Evolutionary conservation across 2,888 invertebrate species (phyloP), one percentile per base, ranked within the genome.

Genomic region (Pandemis corylana): DNA sequence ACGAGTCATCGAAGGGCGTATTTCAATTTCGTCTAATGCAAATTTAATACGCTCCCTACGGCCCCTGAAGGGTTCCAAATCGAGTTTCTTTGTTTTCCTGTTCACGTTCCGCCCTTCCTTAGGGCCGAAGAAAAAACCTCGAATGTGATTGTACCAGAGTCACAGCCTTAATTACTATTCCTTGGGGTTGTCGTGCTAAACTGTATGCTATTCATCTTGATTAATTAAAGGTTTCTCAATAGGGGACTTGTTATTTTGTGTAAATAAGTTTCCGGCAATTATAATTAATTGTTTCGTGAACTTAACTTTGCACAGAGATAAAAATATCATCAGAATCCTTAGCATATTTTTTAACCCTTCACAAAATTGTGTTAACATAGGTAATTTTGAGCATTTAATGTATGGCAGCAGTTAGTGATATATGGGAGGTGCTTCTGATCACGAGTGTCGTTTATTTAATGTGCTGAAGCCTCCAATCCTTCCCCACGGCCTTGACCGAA

Each of bases 21-120:
- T 91, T 94, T 93, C 92, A 94, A 94, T 94, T 94, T 89, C 85
- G 87, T 88, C 91, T 93, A 93, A 94, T 94, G 94, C 93, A 94
- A 94, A 94, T 94, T 94, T 94, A 94, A 94, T 94, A 93, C 91
- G 88, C 89, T 90, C 89, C 89, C 89, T 81, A 82, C 83, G 85
- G 85, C 81, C 87, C 85, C 82, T 85, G 86, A 89, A 90, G 90
- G 91, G 90, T 88, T 85, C 85, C 82, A 85, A 89, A 89, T 88
- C 86, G 88, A 89, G 88, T 89, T 91, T 87, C 90, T 91, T 93
- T 94, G 92, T 93, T 92, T 92, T 88, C 88, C 84, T 85, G 81
- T 81, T 81, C 81, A 79, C 80, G 80, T 81, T 78, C 80, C 74
- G 76, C 80, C 77, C 80, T 76, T 49, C 75, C 78, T 76, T 71